phyloP scores from a whole-genome alignment of 2,888 invertebrate species.

The Eilema griseolum region DNA sequence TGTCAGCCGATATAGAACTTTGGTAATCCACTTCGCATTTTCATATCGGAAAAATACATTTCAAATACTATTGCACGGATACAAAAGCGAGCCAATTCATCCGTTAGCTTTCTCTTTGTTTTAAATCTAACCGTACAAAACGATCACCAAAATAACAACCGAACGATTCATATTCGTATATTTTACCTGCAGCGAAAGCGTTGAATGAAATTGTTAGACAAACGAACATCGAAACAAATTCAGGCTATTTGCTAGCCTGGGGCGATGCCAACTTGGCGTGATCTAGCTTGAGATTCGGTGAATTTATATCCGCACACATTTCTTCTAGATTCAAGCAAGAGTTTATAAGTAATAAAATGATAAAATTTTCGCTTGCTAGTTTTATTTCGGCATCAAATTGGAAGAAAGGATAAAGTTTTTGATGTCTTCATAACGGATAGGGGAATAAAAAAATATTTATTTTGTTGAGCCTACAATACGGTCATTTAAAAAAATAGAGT shows the following conservation, averaged over 20 bases:
- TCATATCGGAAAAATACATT: conserved; percentile 2
- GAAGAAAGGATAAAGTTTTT: conserved; percentile 37
- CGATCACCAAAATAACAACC: conserved; percentile 20
- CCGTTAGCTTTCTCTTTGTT: neutral
- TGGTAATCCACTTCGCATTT: neutral
- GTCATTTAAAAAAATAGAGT: neutral
- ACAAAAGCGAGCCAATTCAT: neutral
- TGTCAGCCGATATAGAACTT: neutral
- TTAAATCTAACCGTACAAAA: neutral
- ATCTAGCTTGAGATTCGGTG: conserved; percentile 42
- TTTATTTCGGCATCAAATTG: conserved; percentile 43
- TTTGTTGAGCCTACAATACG: conserved; percentile 19
- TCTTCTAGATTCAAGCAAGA: conserved; percentile 36
- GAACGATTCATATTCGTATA: conserved; percentile 38
- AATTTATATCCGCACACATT: conserved; percentile 50
- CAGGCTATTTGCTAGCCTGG: conserved; percentile 45
- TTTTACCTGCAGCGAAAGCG: conserved; percentile 40
- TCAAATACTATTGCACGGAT: neutral
- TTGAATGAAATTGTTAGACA: conserved; percentile 45
- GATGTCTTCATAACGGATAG: conserved; percentile 29
- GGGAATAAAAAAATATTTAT: conserved; percentile 32
- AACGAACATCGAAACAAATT: conserved; percentile 47
- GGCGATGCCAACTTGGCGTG: conserved; percentile 49
- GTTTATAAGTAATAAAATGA: conserved; percentile 47
- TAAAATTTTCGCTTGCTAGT: conserved; percentile 38